Conservation (phyloP, 2,113 vertebrate species). For the Ctenomys sociabilis region DNA sequence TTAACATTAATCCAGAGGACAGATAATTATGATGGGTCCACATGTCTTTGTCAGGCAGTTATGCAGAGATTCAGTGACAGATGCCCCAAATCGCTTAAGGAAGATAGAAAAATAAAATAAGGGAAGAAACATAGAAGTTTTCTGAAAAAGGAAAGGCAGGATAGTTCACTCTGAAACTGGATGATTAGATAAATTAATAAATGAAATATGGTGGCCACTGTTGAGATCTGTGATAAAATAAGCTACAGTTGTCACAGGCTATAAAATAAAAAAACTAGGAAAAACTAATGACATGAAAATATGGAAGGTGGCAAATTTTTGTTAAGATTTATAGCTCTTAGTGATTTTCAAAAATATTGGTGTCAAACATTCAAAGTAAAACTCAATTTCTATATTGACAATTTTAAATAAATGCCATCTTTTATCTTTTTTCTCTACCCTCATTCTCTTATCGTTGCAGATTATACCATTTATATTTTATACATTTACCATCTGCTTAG, state of each 20-base stretch:
- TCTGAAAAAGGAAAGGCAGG: not conserved
- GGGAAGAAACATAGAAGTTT: not conserved
- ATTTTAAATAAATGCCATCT: not conserved
- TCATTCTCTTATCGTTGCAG: not conserved
- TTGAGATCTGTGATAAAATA: conserved; percentile 4
- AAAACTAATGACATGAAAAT: not conserved
- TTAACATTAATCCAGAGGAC: conserved; percentile 56
- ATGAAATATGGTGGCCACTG: not conserved
- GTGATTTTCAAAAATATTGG: not conserved
- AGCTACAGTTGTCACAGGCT: not conserved
- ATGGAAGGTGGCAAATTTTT: not conserved
- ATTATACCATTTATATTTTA: not conserved
- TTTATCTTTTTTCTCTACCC: not conserved
- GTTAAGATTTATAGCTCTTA: not conserved
- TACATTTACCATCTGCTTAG: not conserved
- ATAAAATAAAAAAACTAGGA: conserved; percentile 19
- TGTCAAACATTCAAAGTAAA: not conserved
- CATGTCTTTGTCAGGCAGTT: conserved; percentile 3
- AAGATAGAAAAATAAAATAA: not conserved
- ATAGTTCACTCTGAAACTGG: not conserved
- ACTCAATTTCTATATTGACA: not conserved
- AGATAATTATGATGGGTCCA: conserved; percentile 58
- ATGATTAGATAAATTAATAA: not conserved
- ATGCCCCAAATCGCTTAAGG: not conserved
- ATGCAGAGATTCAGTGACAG: not conserved